A percentile compares a stretch with the other conserved stretches of the same genome.
Conservation (phyloP, 1,140 invertebrate genomes). For the Carcinoscorpius rotundicauda region DNA sequence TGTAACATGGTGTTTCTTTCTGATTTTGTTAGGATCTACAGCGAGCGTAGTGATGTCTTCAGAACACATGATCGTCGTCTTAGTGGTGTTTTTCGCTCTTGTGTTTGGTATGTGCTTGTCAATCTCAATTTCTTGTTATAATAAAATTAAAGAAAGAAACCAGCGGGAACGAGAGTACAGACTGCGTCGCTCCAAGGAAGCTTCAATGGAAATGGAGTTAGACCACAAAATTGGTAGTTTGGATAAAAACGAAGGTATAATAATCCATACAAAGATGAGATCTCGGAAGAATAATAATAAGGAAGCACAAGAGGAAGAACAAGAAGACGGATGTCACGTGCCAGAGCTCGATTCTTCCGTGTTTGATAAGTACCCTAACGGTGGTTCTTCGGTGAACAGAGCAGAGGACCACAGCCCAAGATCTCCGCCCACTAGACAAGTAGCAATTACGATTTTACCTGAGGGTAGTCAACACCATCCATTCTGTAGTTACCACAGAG, state of each 20-base stretch:
- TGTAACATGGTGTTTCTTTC: background rate
- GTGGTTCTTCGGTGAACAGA: slow-evolving; percentile 3
- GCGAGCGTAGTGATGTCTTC: slow-evolving; percentile 23
- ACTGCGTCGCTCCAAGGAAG: slow-evolving; percentile 24
- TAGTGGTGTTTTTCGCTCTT: slow-evolving; percentile 76
- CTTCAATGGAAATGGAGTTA: slow-evolving; percentile 21
- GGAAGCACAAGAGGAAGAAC: slow-evolving; percentile 19
- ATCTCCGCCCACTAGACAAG: slow-evolving; percentile 8
- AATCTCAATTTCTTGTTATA: slow-evolving; percentile 27
- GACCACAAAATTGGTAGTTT: slow-evolving; percentile 11
- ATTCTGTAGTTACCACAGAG: slow-evolving; percentile 9
- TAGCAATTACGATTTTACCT: background rate
- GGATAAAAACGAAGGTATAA: slow-evolving; percentile 14
- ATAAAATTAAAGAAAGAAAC: slow-evolving; percentile 25
- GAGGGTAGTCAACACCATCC: slow-evolving; percentile 4
- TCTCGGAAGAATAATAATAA: slow-evolving; percentile 6
- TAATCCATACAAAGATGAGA: slow-evolving; percentile 14
- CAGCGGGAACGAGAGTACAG: slow-evolving; percentile 27
- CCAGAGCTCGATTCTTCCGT: slow-evolving; percentile 24
- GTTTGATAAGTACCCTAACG: slow-evolving; percentile 24
- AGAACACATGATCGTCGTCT: slow-evolving; percentile 71
- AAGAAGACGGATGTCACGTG: slow-evolving; percentile 26
- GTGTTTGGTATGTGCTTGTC: slow-evolving; percentile 62
- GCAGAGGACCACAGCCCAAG: slow-evolving; percentile 1
- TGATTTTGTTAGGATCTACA: slow-evolving; percentile 8